Percentiles rank a stretch among this genome's conserved stretches.
Conservation (phyloP, 2,113 vertebrate genomes). For the Ailuropoda melanoleuca region DNA sequence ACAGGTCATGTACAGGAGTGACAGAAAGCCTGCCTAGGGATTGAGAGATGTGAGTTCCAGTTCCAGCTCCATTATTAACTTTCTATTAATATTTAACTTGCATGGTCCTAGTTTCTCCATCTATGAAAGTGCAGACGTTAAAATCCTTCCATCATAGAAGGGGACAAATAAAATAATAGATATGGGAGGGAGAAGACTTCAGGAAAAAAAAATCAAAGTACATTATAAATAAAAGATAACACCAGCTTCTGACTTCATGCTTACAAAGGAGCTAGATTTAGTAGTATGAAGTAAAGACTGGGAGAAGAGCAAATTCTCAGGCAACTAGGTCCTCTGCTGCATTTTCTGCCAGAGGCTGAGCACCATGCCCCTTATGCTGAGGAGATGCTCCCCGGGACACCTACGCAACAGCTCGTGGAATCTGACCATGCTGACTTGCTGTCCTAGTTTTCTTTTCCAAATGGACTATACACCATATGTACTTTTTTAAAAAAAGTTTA, state of each 20-base stretch:
- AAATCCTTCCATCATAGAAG: background rate
- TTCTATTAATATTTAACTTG: background rate
- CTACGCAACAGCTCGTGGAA: background rate
- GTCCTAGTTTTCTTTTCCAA: background rate
- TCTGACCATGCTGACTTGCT: background rate
- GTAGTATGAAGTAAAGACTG: background rate
- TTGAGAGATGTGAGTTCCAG: background rate
- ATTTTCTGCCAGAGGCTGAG: background rate
- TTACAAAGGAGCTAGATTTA: background rate
- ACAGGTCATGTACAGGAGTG: background rate
- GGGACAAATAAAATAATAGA: slow-evolving; percentile 12
- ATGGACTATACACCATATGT: background rate
- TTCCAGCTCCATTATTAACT: background rate
- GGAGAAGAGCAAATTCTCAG: background rate
- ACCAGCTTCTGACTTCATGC: background rate
- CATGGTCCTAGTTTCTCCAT: background rate
- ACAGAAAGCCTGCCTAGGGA: background rate
- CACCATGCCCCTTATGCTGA: background rate
- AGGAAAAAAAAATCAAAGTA: background rate
- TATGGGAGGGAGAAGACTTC: background rate
- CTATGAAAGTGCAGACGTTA: slow-evolving; percentile 24
- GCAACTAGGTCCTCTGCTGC: background rate
- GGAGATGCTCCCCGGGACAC: background rate
- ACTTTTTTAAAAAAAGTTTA: background rate
- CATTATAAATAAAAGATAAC: slow-evolving; percentile 27